Percentiles rank a stretch among this genome's conserved stretches.
Conservation (phyloP, 2,888 invertebrate species). For the Drosophila pegasa region DNA sequence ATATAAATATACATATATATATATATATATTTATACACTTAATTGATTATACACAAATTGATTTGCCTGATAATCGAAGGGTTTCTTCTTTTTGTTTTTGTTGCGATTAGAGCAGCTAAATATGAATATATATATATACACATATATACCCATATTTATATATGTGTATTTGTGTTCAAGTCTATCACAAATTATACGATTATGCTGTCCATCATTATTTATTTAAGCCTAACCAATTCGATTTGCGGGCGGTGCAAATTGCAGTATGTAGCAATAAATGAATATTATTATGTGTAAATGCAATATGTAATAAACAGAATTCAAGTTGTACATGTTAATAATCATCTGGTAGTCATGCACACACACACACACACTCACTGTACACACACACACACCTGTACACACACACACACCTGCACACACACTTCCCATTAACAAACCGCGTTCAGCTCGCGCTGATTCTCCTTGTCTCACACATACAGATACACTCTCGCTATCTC, state of each 20-base stretch:
- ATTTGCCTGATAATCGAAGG: conserved; percentile 14
- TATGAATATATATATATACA: background rate
- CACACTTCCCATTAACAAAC: background rate
- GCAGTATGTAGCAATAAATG: conserved; percentile 26
- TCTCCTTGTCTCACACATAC: background rate
- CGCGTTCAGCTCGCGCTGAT: background rate
- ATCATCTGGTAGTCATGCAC: conserved; percentile 12
- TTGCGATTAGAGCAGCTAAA: background rate
- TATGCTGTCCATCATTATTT: conserved; percentile 27
- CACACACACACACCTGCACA: background rate
- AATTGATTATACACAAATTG: too few species aligned
- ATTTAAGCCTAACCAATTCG: conserved; percentile 24
- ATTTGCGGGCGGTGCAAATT: conserved; percentile 35
- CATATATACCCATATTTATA: conserved; percentile 1
- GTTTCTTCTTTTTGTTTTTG: conserved; percentile 5
- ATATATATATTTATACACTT: too few species aligned
- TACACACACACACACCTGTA: too few species aligned
- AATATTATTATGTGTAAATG: conserved; percentile 50
- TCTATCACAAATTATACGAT: conserved; percentile 26
- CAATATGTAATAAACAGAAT: conserved; percentile 43
- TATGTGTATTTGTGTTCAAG: background rate
- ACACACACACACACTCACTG: background rate
- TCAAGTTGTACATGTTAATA: conserved; percentile 38
- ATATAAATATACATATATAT: too few species aligned
- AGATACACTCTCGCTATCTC: background rate